A percentile compares a stretch with the other conserved stretches of the same genome.
Evolutionary conservation across 92 coral and sea anemone genomes (phyloP).

Genomic region (Paramuricea clavata): DNA sequence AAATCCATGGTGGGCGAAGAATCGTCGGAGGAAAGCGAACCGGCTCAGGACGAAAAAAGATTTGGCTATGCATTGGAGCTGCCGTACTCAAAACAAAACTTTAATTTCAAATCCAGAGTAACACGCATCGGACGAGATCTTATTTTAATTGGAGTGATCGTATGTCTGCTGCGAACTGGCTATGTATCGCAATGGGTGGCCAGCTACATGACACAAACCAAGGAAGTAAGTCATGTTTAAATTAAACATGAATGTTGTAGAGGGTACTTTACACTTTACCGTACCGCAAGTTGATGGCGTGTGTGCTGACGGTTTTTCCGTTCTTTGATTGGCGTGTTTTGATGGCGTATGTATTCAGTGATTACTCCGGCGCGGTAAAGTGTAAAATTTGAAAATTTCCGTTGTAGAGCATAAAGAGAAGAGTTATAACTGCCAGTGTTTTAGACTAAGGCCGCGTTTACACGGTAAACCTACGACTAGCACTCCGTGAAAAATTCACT

Average conservation of each 20-base stretch:
- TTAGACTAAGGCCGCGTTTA: too few species aligned
- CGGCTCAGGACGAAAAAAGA: background rate
- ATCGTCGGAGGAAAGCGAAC: background rate
- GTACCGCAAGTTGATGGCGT: too few species aligned
- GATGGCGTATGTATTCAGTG: too few species aligned
- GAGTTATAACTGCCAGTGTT: too few species aligned
- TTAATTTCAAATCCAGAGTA: constrained; percentile 10
- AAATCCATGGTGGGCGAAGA: background rate
- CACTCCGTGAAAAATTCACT: too few species aligned
- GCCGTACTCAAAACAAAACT: constrained; percentile 40
- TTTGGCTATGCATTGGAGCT: constrained; percentile 15
- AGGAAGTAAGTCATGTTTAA: background rate
- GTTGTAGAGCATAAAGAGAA: too few species aligned
- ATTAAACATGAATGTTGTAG: background rate
- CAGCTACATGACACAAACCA: background rate
- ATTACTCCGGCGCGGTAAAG: too few species aligned
- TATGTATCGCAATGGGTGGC: constrained; percentile 18
- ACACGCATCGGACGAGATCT: constrained; percentile 26
- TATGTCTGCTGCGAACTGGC: constrained; percentile 22
- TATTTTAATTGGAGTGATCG: constrained; percentile 19
- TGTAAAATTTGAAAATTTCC: too few species aligned
- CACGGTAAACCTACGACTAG: too few species aligned
- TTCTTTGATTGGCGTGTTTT: too few species aligned
- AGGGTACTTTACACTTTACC: too few species aligned
- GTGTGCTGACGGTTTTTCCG: too few species aligned